A percentile compares a stretch with the other conserved stretches of the same genome.
Conservation (phyloP, 2,113 vertebrate genomes). For the Halichoerus grypus region DNA sequence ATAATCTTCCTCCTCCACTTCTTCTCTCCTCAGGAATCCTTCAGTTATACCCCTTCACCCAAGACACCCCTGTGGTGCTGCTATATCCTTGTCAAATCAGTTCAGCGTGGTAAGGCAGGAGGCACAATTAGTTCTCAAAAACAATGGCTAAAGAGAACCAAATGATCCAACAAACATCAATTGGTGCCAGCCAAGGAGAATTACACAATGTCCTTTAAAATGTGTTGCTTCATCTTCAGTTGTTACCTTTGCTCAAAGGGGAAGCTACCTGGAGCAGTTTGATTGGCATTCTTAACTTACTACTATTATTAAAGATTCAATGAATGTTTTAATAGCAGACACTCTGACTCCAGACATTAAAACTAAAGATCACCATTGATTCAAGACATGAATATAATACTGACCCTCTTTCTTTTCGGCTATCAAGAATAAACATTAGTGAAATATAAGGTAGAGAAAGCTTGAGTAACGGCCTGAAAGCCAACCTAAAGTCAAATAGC, state of each 20-base stretch:
- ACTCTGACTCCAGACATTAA: background rate
- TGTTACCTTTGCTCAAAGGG: background rate
- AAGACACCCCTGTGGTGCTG: background rate
- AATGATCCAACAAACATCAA: slow-evolving; percentile 43
- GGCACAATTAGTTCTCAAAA: slow-evolving; percentile 12
- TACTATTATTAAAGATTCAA: background rate
- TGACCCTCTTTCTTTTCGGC: background rate
- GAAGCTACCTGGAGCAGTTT: background rate
- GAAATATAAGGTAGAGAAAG: slow-evolving; percentile 33
- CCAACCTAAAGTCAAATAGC: background rate
- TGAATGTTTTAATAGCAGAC: background rate
- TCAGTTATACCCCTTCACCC: background rate
- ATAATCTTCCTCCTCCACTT: background rate
- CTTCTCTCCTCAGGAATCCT: background rate
- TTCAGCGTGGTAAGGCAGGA: background rate
- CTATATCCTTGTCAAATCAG: background rate
- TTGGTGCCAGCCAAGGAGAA: background rate
- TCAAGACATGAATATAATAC: background rate
- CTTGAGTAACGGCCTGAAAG: background rate
- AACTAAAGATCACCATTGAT: background rate
- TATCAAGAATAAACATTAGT: slow-evolving; percentile 14
- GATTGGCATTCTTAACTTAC: background rate
- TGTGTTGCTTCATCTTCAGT: background rate
- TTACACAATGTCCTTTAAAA: background rate
- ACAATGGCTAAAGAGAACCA: background rate